Evolutionary conservation across 2,113 vertebrate genomes (phyloP).

Genomic region (Epinephelus fuscoguttatus): DNA sequence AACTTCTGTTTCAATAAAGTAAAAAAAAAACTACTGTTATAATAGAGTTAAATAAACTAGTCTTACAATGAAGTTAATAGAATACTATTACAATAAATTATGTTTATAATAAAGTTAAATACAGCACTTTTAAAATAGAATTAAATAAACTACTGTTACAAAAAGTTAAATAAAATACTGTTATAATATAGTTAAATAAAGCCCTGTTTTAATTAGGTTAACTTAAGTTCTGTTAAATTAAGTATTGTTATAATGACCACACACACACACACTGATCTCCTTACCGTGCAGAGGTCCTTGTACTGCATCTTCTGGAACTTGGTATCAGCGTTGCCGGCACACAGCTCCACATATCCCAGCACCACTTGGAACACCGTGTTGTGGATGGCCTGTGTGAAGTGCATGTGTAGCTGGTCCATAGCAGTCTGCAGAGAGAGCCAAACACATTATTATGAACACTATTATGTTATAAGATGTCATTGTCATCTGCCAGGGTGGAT

Average conservation of each 20-base stretch:
- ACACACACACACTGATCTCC: constrained; percentile 34
- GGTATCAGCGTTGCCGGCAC: constrained; percentile 96
- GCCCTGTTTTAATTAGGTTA: too few species aligned
- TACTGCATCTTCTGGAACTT: constrained; percentile 99
- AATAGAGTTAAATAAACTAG: too few species aligned
- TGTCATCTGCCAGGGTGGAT: constrained; percentile 22
- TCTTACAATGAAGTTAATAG: too few species aligned
- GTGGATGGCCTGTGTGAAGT: constrained; percentile 99
- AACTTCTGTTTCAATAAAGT: too few species aligned
- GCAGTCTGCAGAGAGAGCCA: constrained; percentile 88
- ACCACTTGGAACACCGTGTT: constrained; percentile 99
- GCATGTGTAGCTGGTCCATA: constrained; percentile 99
- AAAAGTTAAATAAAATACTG: too few species aligned
- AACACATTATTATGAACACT: constrained; percentile 34
- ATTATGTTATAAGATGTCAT: constrained; percentile 32
- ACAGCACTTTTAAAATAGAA: too few species aligned
- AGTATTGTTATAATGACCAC: background rate
- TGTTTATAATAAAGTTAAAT: too few species aligned
- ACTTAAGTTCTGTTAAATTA: too few species aligned
- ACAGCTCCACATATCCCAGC: constrained; percentile 97
- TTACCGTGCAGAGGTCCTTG: constrained; percentile 96
- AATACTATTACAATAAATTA: too few species aligned
- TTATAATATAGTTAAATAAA: too few species aligned
- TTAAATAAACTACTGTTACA: too few species aligned
- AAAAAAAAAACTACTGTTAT: too few species aligned